phyloP scores from a whole-genome alignment of 2,113 vertebrate genomes.

The Sardina pilchardus region DNA sequence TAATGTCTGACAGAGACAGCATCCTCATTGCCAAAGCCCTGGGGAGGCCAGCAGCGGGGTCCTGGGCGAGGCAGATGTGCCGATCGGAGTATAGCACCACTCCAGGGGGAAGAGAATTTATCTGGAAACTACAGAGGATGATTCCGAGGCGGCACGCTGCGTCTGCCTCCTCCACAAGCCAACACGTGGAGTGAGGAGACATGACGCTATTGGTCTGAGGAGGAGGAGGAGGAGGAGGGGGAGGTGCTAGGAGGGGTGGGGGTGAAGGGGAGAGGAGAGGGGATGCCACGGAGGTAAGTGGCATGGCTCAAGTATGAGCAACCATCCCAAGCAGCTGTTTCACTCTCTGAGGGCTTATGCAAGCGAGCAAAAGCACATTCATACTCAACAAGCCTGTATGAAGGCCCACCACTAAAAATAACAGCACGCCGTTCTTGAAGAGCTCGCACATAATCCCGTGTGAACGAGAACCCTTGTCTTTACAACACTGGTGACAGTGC shows the following conservation, averaged over 20 bases:
- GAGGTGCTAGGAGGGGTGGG: too few species aligned
- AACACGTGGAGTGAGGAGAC: neutral
- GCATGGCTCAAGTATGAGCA: neutral
- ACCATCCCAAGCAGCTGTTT: neutral
- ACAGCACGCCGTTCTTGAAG: neutral
- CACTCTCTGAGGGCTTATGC: neutral
- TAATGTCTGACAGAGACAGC: neutral
- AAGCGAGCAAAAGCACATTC: neutral
- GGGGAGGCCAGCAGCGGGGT: neutral
- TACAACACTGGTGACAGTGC: neutral
- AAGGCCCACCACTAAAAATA: conserved; percentile 11
- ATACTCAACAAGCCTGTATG: neutral
- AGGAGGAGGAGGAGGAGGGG: neutral
- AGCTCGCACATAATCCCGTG: neutral
- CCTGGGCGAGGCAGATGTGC: neutral
- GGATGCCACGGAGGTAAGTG: neutral
- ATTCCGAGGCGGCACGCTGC: neutral
- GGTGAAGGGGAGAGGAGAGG: neutral
- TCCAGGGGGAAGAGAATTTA: neutral
- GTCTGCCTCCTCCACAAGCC: neutral
- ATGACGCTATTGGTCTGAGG: neutral
- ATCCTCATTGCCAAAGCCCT: neutral
- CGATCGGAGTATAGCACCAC: neutral
- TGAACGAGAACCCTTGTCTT: neutral
- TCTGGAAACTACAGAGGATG: neutral